Conservation (phyloP, 1,140 invertebrate species). For the Dufourea novaeangliae region DNA sequence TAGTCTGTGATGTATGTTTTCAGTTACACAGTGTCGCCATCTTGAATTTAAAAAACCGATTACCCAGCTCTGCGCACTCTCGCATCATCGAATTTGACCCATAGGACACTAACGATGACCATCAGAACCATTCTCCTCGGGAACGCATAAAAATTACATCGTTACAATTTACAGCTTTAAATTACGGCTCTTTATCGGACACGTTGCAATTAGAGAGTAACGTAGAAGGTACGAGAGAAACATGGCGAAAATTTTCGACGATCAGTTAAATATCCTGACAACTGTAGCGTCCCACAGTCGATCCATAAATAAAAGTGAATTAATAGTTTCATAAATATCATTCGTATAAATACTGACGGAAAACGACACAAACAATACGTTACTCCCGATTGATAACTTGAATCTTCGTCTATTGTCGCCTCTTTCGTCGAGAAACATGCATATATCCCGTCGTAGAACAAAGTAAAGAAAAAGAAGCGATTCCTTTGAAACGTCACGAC, state of each 20-base stretch:
- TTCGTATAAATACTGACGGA: conserved; percentile 19
- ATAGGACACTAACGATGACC: conserved; percentile 14
- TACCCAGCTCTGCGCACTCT: not conserved
- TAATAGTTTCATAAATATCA: conserved; percentile 11
- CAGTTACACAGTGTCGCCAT: not conserved
- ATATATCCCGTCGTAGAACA: not conserved
- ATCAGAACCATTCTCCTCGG: conserved; percentile 22
- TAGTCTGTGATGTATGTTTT: not conserved
- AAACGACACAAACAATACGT: conserved; percentile 13
- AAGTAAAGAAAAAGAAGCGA: conserved; percentile 14
- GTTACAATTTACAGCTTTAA: conserved; percentile 12
- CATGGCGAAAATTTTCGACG: conserved; percentile 30
- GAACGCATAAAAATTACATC: conserved; percentile 16
- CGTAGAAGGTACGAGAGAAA: conserved; percentile 45
- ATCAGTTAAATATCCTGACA: not conserved
- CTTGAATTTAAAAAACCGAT: not conserved
- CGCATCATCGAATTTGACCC: conserved; percentile 11
- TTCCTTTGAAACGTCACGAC: conserved; percentile 20
- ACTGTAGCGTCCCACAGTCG: not conserved
- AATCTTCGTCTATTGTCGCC: conserved; percentile 39
- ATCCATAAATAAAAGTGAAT: conserved; percentile 21
- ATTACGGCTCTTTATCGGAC: not conserved
- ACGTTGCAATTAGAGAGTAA: conserved; percentile 9
- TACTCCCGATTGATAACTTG: conserved; percentile 21
- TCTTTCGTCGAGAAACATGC: conserved; percentile 9